Evolutionary conservation across 1,140 invertebrate species (phyloP), one percentile per base, ranked within the genome.

Genomic region (Melanaphis sacchari): DNA sequence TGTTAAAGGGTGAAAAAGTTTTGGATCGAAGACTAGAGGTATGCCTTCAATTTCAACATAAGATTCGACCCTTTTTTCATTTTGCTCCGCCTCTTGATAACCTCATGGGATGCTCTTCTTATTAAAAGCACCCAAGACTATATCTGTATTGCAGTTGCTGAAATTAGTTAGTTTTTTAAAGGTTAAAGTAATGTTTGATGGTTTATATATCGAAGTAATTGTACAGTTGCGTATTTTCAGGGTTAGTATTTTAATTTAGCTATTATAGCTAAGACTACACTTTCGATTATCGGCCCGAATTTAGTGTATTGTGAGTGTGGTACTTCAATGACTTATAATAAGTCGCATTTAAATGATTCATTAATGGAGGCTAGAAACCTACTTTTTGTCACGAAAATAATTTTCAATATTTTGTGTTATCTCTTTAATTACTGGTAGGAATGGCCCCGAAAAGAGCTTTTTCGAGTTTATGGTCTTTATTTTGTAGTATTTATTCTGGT

Each of bases 11-110:
- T 41, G n/a, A 82, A 31, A 38, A 8, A 93, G 40, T 93, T 94
- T 93, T 15, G 90, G 92, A 54, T 94, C 92, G 82, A 90, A 81
- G n/a, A 94, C 26, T 54, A 95, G 96, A 93, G 95, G 41, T 21
- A 90, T 49, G 43, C 92, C 43, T n/a, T 91, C 36, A 31, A 59
- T 40, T 21, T 92, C 91, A 46, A 66, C 91, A 59, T 66, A 92
- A n/a, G 24, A 41, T 92, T 92, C 46, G 31, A 91, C 52, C 1
- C 76, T 49, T 91, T 76, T 7, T n/a, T 54, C 90, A 91, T 91
- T 76, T 91, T 52, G 46, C 76, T 91, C 90, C 26, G 93, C 82
- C 36, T n/a, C 59, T 9, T 8, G 36, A 66, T 93, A 93, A 26
- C 93, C 93, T 54, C 93, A 93, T 18, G 41, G n/a, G 26, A 49